These are phyloP conservation scores for Stigmatopora nigra DNA, from an alignment of 2,113 vertebrate genomes.

Conservation along the genomic window DNA sequence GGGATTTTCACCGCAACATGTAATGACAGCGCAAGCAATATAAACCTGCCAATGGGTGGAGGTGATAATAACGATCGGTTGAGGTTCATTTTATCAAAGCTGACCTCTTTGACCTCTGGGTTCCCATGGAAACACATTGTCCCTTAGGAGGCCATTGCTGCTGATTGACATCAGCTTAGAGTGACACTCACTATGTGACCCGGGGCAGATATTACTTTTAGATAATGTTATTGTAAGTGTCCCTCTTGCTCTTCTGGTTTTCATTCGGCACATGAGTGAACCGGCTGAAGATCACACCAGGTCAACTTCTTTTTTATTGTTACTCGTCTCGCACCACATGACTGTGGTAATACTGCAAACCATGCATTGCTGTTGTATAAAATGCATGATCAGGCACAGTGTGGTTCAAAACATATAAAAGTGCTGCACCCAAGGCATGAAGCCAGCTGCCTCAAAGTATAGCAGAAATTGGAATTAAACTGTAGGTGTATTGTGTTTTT, in stretches of 20 bases:
- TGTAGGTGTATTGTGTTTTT: background rate
- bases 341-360: conserved; percentile 3
- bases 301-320: conserved; percentile 24
- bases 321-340: conserved; percentile 14
- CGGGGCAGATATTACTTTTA: conserved; percentile 10
- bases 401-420: conserved; percentile 26
- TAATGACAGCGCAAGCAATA: conserved; percentile 58
- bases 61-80: conserved; percentile 41
- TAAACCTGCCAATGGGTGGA: conserved; percentile 36
- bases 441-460: background rate
- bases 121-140: conserved; percentile 45
- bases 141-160: conserved; percentile 22
- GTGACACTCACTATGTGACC: conserved; percentile 23
- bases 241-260: conserved; percentile 5
- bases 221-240: conserved; percentile 31
- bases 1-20: conserved; percentile 47
- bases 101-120: conserved; percentile 50
- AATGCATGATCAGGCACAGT: conserved; percentile 31
- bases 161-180: conserved; percentile 41
- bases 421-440: background rate
- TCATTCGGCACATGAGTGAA: conserved; percentile 15
- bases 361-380: conserved; percentile 13
- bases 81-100: conserved; percentile 38
- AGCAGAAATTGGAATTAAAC: background rate
- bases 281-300: conserved; percentile 9